Conservation (phyloP, 2,113 vertebrate genomes). For the Gracilinanus agilis region DNA sequence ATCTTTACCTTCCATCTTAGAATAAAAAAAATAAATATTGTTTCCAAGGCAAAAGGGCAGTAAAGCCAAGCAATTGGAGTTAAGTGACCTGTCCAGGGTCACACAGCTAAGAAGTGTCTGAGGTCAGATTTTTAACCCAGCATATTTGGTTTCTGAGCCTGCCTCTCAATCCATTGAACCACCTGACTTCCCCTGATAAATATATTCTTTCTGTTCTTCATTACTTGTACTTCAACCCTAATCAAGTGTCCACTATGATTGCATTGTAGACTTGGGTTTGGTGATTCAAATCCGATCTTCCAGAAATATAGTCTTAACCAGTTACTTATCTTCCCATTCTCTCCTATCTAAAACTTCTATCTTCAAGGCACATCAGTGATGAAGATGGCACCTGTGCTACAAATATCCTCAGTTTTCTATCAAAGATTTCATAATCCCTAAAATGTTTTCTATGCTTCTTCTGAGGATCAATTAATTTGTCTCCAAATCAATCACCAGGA, state of each 20-base stretch:
- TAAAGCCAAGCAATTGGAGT: too few species aligned
- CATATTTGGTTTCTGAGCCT: too few species aligned
- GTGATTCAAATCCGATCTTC: background rate
- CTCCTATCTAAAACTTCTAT: background rate
- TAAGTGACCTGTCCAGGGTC: too few species aligned
- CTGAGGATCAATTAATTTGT: background rate
- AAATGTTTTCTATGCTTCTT: background rate
- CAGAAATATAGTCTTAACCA: background rate
- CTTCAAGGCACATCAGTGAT: background rate
- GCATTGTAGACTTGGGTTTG: background rate
- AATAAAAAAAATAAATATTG: too few species aligned
- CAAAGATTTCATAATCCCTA: background rate
- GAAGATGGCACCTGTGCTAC: background rate
- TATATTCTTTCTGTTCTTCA: background rate
- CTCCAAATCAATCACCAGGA: background rate
- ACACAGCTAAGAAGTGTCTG: too few species aligned
- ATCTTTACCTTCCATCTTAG: too few species aligned
- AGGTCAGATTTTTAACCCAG: too few species aligned
- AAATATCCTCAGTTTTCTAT: background rate
- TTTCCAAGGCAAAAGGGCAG: too few species aligned
- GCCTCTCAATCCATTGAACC: too few species aligned
- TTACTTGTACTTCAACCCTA: background rate
- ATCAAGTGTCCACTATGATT: background rate
- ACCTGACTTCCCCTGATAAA: background rate
- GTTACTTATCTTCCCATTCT: background rate